These are phyloP conservation scores for Fundulus diaphanus DNA, from an alignment of 2,797 vertebrate species.

Conservation along the genomic window DNA sequence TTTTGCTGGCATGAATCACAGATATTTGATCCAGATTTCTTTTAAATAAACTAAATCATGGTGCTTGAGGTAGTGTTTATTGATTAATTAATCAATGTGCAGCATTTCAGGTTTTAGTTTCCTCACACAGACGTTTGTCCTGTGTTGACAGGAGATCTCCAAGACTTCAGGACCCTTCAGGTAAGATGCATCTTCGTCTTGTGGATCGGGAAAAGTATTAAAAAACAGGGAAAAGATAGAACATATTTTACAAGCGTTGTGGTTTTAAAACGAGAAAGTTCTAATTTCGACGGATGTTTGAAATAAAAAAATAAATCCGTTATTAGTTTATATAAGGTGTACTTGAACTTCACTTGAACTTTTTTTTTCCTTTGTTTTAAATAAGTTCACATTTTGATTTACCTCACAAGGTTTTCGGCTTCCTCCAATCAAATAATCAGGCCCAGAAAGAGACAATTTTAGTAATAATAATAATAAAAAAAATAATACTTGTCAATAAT, in stretches of 20 bases:
- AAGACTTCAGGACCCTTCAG: constrained; percentile 11
- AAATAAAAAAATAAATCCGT: background rate
- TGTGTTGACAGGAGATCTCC: constrained; percentile 44
- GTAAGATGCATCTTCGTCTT: constrained; percentile 21
- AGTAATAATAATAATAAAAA: too few species aligned
- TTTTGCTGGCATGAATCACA: background rate
- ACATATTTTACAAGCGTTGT: background rate
- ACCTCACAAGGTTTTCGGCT: background rate
- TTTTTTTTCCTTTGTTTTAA: background rate
- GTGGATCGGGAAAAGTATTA: too few species aligned
- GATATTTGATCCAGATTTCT: background rate
- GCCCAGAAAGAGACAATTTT: background rate
- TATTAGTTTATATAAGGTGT: background rate
- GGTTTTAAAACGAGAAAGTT: too few species aligned
- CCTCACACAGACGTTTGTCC: background rate
- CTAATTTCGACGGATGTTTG: background rate
- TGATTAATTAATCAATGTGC: background rate
- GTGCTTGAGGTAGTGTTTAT: background rate
- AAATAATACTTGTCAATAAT: too few species aligned
- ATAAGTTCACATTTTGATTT: background rate
- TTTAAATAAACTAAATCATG: background rate
- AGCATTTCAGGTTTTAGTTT: background rate
- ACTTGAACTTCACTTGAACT: background rate
- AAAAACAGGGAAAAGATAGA: background rate
- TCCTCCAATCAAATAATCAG: background rate